phyloP scores from a whole-genome alignment of 92 coral and sea anemone species.

The Virgularia gustaviana region DNA sequence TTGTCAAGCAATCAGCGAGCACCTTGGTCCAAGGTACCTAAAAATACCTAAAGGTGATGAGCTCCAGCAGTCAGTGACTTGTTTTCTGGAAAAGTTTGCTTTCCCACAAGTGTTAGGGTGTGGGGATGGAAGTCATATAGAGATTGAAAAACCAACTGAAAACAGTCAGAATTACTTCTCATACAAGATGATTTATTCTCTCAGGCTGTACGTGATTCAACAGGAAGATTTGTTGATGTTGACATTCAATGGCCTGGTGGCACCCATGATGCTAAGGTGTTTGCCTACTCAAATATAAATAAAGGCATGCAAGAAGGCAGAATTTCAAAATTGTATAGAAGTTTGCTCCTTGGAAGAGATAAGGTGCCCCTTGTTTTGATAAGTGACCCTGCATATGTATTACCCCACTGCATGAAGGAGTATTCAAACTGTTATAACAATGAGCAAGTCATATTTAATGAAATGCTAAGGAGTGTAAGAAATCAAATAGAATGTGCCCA shows the following conservation, averaged over 20 bases:
- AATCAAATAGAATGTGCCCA: constrained; percentile 45
- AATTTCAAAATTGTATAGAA: too few species aligned
- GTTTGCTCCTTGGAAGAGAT: too few species aligned
- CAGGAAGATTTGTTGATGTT: constrained; percentile 46
- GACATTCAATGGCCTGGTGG: constrained; percentile 54
- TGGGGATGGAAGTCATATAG: constrained; percentile 58
- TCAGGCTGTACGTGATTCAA: constrained; percentile 60
- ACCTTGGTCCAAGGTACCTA: constrained; percentile 51
- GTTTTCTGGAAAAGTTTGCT: constrained; percentile 49
- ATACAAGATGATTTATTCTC: constrained; percentile 53
- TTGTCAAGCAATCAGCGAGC: constrained; percentile 31
- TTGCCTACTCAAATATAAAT: constrained; percentile 21
- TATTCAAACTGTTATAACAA: constrained; percentile 30
- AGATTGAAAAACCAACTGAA: constrained; percentile 53
- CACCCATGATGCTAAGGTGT: constrained; percentile 55
- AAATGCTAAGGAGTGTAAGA: constrained; percentile 35
- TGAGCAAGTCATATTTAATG: constrained; percentile 47
- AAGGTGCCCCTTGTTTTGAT: too few species aligned
- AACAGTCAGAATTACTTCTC: constrained; percentile 56
- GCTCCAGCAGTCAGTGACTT: constrained; percentile 34
- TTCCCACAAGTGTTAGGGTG: constrained; percentile 65
- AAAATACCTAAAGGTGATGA: constrained; percentile 38
- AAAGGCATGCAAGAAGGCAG: not conserved
- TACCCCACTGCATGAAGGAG: constrained; percentile 45
- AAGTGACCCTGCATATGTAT: constrained; percentile 53